Evolutionary conservation across 2,888 invertebrate species (phyloP).

Genomic region (Parascotia fuliginaria): DNA sequence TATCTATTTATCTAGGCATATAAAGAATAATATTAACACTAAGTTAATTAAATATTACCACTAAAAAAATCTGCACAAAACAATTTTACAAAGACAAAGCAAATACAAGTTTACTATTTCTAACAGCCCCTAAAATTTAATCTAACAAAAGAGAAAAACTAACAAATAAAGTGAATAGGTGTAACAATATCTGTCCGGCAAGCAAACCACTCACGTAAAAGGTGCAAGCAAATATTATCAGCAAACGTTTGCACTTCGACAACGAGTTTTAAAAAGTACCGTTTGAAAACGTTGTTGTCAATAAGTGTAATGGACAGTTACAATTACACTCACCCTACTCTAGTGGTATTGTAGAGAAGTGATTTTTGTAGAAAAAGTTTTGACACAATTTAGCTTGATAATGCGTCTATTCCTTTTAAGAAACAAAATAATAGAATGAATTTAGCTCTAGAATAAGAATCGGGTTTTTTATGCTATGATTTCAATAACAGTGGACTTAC

Average conservation of each 20-base stretch:
- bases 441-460: too few species aligned
- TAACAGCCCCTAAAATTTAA: constrained; percentile 22
- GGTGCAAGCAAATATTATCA: constrained; percentile 46
- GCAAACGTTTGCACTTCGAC: constrained; percentile 32
- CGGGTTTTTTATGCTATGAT: too few species aligned
- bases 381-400: too few species aligned
- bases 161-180: constrained; percentile 44
- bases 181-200: constrained; percentile 47
- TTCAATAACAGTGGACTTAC: too few species aligned
- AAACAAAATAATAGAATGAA: too few species aligned
- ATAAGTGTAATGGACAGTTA: constrained; percentile 31
- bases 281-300: constrained; percentile 28
- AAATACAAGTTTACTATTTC: constrained; percentile 4
- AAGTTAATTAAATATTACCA: too few species aligned
- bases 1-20: too few species aligned
- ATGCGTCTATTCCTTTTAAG: too few species aligned
- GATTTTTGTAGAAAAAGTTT: too few species aligned
- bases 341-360: background rate
- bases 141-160: constrained; percentile 31
- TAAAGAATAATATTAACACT: too few species aligned
- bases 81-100: background rate
- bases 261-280: constrained; percentile 45
- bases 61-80: too few species aligned
- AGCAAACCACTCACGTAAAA: constrained; percentile 44
- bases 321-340: constrained; percentile 29